A percentile compares a stretch with the other conserved stretches of the same genome.
Conservation (phyloP, 2,797 vertebrate genomes). For the Fringilla coelebs region DNA sequence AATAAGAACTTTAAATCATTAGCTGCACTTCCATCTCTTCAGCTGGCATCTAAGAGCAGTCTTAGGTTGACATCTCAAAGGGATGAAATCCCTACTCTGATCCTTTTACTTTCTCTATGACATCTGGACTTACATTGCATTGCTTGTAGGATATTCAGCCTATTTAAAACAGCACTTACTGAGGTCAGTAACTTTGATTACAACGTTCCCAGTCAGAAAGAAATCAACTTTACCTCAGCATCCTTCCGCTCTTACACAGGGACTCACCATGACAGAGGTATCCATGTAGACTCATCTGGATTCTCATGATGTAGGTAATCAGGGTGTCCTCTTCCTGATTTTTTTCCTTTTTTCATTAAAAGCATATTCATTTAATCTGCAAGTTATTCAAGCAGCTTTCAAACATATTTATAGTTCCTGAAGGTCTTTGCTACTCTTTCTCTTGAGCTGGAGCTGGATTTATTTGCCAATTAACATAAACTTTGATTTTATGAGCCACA, state of each 20-base stretch:
- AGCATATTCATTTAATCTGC: neutral
- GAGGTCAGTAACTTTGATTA: neutral
- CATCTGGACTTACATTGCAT: neutral
- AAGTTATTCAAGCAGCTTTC: neutral
- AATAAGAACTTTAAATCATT: neutral
- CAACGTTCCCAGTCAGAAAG: neutral
- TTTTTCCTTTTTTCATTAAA: neutral
- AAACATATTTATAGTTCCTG: neutral
- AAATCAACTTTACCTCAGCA: neutral
- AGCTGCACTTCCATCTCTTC: neutral
- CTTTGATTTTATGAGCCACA: neutral
- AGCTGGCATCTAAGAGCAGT: neutral
- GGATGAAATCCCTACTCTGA: neutral
- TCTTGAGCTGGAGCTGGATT: neutral
- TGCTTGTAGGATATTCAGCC: neutral
- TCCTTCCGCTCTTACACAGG: neutral
- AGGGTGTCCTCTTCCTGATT: neutral
- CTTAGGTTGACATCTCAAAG: neutral
- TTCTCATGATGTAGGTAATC: neutral
- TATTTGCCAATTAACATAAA: neutral
- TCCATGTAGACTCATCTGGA: neutral
- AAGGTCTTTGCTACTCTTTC: neutral
- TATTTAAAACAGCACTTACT: neutral
- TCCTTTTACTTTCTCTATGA: neutral
- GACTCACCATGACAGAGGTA: neutral